Percentiles rank a stretch among this genome's conserved stretches.
These are phyloP conservation scores for Melanotaenia parkinsoni DNA, from an alignment of 2,797 vertebrate genomes.

Conservation along the genomic window DNA sequence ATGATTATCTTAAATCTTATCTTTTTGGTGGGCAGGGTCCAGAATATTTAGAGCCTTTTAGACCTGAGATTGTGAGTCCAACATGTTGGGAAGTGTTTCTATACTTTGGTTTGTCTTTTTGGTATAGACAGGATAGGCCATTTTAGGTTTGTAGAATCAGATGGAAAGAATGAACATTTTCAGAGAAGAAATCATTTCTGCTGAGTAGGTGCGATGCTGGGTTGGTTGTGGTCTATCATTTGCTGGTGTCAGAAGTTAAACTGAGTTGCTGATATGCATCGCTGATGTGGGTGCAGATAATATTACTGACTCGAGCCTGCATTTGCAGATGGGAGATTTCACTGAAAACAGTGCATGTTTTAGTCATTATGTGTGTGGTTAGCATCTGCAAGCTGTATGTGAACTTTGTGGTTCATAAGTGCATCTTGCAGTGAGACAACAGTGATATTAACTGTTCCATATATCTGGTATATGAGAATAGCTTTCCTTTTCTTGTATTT, in stretches of 20 bases:
- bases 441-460: slow-evolving; percentile 16
- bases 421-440: slow-evolving; percentile 6
- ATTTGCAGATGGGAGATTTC: slow-evolving; percentile 14
- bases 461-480: neutral
- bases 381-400: slow-evolving; percentile 12
- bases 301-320: neutral
- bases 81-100: neutral
- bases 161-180: neutral
- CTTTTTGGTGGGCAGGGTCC: neutral
- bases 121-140: neutral
- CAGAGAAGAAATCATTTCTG: neutral
- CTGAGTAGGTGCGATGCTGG: slow-evolving; percentile 20
- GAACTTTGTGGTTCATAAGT: slow-evolving; percentile 56
- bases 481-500: slow-evolving; percentile 6
- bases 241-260: slow-evolving; percentile 27
- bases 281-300: slow-evolving; percentile 20
- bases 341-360: slow-evolving; percentile 6
- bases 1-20: neutral
- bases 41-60: neutral
- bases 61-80: neutral
- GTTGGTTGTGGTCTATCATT: slow-evolving; percentile 22
- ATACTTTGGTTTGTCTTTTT: neutral
- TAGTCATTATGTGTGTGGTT: slow-evolving; percentile 28
- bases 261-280: neutral
- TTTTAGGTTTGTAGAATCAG: neutral